Evolutionary conservation across 2,797 vertebrate species (phyloP).

Genomic region (Ficedula albicollis): DNA sequence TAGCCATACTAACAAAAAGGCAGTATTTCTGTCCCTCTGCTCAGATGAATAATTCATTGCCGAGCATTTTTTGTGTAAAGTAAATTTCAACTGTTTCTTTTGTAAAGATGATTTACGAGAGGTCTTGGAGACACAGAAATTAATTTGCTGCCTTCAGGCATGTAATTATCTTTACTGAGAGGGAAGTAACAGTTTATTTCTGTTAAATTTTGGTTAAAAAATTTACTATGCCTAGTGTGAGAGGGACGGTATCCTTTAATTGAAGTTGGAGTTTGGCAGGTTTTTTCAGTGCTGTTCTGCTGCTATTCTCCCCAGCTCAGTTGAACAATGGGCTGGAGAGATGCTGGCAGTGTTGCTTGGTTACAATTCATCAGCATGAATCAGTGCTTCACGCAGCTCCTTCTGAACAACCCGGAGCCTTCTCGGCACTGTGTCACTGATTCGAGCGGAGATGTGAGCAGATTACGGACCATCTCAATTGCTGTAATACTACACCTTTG

Average conservation of each 20-base stretch:
- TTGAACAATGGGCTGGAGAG: constrained; percentile 48
- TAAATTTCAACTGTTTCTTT: constrained; percentile 24
- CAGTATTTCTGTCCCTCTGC: constrained; percentile 7
- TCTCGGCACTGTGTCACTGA: not conserved
- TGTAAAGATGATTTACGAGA: not conserved
- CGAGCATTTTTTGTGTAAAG: not conserved
- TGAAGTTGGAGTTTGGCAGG: constrained; percentile 12
- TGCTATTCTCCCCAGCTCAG: constrained; percentile 34
- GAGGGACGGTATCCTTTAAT: constrained; percentile 19
- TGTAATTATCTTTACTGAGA: not conserved
- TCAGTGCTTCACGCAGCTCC: constrained; percentile 20
- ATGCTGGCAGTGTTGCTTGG: constrained; percentile 67
- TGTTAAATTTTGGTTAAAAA: not conserved
- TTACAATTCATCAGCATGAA: constrained; percentile 63
- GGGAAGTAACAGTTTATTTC: not conserved
- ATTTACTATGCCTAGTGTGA: not conserved
- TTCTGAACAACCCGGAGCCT: constrained; percentile 6
- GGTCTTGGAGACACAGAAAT: not conserved
- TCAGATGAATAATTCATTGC: constrained; percentile 66
- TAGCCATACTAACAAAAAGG: constrained; percentile 25
- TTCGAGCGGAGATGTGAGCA: not conserved
- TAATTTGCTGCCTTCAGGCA: not conserved
- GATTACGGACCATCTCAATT: not conserved
- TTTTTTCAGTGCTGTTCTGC: constrained; percentile 47
- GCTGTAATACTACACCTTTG: not conserved